Conservation (phyloP, 2,797 vertebrate genomes). For the Megalops cyprinoides region DNA sequence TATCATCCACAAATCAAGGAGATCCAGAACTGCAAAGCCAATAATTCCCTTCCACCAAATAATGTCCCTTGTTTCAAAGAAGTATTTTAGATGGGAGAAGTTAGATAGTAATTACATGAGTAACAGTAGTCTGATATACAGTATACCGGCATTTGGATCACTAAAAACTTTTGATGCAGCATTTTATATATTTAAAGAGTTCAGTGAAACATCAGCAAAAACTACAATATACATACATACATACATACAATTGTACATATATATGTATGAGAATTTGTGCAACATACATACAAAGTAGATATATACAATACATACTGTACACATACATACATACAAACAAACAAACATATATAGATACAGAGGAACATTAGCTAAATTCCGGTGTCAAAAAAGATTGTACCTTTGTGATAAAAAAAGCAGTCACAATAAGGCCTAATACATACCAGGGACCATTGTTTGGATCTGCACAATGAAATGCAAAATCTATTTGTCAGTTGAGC, state of each 20-base stretch:
- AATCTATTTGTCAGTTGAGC: no score
- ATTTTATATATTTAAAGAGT: constrained; percentile 45
- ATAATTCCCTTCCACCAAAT: constrained; percentile 13
- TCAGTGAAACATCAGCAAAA: constrained; percentile 38
- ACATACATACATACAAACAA: not conserved
- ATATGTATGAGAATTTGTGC: not conserved
- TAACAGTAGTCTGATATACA: constrained; percentile 49
- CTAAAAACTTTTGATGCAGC: constrained; percentile 52
- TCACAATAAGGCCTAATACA: no score
- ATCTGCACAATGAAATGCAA: no score
- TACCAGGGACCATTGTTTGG: no score
- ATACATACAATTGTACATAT: constrained; percentile 14
- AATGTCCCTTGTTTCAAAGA: constrained; percentile 8
- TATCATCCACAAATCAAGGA: constrained; percentile 22
- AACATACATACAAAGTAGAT: no score
- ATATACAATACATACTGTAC: constrained; percentile 3
- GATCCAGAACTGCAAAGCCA: not conserved
- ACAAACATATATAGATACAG: not conserved
- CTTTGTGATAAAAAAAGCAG: no score
- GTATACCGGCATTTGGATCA: constrained; percentile 53
- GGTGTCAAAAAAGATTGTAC: not conserved
- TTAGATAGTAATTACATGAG: constrained; percentile 48
- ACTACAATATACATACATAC: constrained; percentile 27
- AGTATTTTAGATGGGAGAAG: constrained; percentile 27
- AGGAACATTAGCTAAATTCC: not conserved